Base-by-base conservation (phyloP, 2,113 vertebrate species). In the Vulpes ferrilata region DNA sequence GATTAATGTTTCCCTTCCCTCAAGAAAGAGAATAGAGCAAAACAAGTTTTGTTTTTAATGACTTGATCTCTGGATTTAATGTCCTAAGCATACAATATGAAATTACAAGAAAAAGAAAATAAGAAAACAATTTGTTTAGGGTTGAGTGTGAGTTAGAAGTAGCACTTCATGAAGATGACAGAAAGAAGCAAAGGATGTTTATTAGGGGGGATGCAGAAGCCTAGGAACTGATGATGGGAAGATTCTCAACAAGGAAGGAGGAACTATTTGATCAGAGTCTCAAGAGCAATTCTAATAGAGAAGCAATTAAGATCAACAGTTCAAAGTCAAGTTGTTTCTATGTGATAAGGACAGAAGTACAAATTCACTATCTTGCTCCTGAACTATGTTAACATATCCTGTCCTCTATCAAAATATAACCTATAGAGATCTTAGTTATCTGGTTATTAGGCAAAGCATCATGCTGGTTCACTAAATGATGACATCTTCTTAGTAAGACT, bases 41-140 rank as follows among this genome's bases (percentile, higher is more conserved):
- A 89, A 55, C n/a, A 95, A 78, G 11, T 89, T 88, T 83, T 88
- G 22, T 60, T 88, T 95, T 73, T 79, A 88, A 84, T 74, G 55
- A 95, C 69, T 91, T 81, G 19, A 82, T 57, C 27, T 88, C 67
- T 76, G 16, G 13, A 60, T 93, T 69, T 51, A 83, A 32, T 80
- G 13, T 84, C 74, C 62, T 71, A 95, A 95, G 74, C 7, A 74
- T 59, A 62, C 4, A 53, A 12, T 53, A 76, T 43, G 30, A 95
- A 91, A 93, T 88, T 69, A 87, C 59, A 71, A 87, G 4, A 51
- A 51, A 17, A 35, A 81, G 32, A 59, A 62, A 19, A 73, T 76
- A 60, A 64, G 51, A 51, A 64, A 19, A 67, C 59, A 60, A 57
- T 71, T 7, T 35, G 27, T 57, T 86, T 88, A 16, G 30, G 80